phyloP scores from a whole-genome alignment of 37 sponge, comb jelly and placozoan species.

The Haliclona indistincta region DNA sequence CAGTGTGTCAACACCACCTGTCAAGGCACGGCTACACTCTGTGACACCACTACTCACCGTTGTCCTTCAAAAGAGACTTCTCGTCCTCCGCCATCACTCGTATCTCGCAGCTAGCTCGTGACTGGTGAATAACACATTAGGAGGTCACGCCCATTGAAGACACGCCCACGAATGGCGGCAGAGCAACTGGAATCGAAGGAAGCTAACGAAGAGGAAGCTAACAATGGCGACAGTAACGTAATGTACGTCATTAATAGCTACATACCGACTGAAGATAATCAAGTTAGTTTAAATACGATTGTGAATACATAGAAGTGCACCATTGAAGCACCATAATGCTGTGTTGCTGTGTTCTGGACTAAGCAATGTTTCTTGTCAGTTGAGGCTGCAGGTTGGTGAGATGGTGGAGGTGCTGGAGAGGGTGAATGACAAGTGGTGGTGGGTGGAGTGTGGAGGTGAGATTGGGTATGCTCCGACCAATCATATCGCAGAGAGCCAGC shows the following conservation, averaged over 20 bases:
- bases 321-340: no score
- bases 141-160: no score
- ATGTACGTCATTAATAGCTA: constrained; percentile 40
- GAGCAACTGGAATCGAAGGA: neutral
- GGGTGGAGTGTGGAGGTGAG: constrained; percentile 42
- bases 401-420: constrained; percentile 35
- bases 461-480: constrained; percentile 59
- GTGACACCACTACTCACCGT: no score
- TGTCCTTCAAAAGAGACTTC: no score
- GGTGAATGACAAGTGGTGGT: constrained; percentile 61
- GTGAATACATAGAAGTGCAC: neutral
- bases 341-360: no score
- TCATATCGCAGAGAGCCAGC: constrained; percentile 15
- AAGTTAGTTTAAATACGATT: constrained; percentile 5
- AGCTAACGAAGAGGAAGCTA: neutral
- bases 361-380: constrained; percentile 6
- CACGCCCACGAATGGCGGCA: neutral
- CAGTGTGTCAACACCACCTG: no score
- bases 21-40: no score
- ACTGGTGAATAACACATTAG: no score
- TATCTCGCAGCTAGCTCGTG: no score
- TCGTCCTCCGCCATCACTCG: no score
- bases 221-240: neutral
- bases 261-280: constrained; percentile 16
- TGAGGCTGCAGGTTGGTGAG: constrained; percentile 36